Percentiles rank a stretch among this genome's conserved stretches.
Evolutionary conservation across 2,113 vertebrate species (phyloP).

Genomic region (Spea bombifrons): DNA sequence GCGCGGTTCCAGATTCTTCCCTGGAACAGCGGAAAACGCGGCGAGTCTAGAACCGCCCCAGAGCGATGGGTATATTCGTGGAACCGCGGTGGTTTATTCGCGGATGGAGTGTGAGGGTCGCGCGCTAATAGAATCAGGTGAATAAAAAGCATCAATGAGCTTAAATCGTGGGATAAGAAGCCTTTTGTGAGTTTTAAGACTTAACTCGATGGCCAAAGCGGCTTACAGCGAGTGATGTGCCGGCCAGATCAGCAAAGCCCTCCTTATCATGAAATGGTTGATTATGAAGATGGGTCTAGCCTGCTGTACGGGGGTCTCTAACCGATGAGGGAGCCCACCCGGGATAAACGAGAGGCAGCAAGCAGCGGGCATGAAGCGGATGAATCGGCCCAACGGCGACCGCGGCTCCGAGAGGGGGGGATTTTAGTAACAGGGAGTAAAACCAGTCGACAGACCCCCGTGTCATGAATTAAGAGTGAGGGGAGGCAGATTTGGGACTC

Average conservation of each 20-base stretch:
- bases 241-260: conserved; percentile 15
- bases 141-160: conserved; percentile 43
- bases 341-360: not conserved
- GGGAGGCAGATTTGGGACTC: not conserved
- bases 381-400: not conserved
- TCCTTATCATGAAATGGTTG: conserved; percentile 3
- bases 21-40: not conserved
- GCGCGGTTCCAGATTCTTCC: too few species aligned
- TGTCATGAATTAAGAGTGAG: not conserved
- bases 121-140: conserved; percentile 54
- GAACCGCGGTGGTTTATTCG: conserved; percentile 8
- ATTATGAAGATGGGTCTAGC: not conserved
- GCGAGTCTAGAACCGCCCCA: not conserved
- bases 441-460: not conserved
- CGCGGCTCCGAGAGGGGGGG: not conserved
- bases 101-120: conserved; percentile 48
- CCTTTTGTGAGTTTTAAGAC: conserved; percentile 33
- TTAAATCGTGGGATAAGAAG: conserved; percentile 27
- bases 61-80: not conserved
- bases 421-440: not conserved
- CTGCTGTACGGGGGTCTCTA: not conserved
- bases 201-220: conserved; percentile 34
- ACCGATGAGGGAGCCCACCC: not conserved
- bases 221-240: conserved; percentile 36
- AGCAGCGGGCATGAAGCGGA: not conserved